phyloP scores from a whole-genome alignment of 2,797 vertebrate genomes.

The Brachymystax lenok region DNA sequence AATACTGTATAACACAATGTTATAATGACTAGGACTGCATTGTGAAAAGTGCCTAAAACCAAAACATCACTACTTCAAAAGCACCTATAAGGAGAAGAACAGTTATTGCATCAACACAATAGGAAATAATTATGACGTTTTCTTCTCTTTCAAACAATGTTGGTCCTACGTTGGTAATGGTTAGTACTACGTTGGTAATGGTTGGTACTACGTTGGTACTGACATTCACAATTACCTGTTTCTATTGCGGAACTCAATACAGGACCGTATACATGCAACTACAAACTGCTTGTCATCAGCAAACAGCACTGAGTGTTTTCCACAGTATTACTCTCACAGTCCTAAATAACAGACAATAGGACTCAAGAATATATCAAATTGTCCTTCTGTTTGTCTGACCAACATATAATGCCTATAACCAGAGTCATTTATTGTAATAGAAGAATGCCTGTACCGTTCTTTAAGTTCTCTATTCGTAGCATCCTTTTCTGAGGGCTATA shows the following conservation, averaged over 20 bases:
- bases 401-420: too few species aligned
- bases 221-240: conserved; percentile 1
- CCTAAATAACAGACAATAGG: neutral
- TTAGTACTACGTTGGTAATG: neutral
- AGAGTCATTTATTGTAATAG: too few species aligned
- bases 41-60: conserved; percentile 13
- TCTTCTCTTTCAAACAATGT: neutral
- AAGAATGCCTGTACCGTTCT: too few species aligned
- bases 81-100: conserved; percentile 13
- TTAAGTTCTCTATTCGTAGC: too few species aligned
- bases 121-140: neutral
- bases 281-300: conserved; percentile 23
- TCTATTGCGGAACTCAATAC: conserved; percentile 21
- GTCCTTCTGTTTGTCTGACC: too few species aligned
- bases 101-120: neutral
- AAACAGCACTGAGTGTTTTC: neutral
- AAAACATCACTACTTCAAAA: conserved; percentile 14
- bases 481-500: too few species aligned
- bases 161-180: neutral
- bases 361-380: too few species aligned
- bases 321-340: neutral
- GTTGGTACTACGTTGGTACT: neutral
- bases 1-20: neutral
- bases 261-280: conserved; percentile 29
- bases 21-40: conserved; percentile 2